Percentiles rank a stretch among this genome's conserved stretches.
These are phyloP conservation scores for Gasterosteus nipponicus DNA, from an alignment of 2,113 vertebrate genomes.

Conservation along the genomic window DNA sequence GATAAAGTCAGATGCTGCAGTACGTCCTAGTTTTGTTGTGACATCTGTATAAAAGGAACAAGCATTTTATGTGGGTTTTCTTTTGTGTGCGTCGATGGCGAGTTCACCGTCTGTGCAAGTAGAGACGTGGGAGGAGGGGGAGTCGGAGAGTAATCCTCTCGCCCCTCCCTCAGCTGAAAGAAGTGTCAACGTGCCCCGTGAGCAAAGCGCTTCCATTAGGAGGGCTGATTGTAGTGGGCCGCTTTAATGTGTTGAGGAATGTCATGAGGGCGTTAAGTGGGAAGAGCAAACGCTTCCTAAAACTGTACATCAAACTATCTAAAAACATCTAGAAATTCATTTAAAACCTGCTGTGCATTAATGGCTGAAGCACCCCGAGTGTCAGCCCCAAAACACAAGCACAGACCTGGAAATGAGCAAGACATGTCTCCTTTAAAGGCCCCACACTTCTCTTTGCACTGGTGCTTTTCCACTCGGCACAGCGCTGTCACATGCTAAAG, in stretches of 20 bases:
- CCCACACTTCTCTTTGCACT: neutral
- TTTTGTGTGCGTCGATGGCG: neutral
- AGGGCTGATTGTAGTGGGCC: constrained; percentile 16
- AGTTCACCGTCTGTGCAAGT: neutral
- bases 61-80: neutral
- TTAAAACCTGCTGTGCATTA: neutral
- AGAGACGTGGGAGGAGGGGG: neutral
- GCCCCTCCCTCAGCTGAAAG: constrained; percentile 5
- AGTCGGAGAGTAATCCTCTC: neutral
- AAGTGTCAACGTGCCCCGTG: constrained; percentile 4
- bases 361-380: neutral
- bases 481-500: neutral
- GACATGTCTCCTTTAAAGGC: neutral
- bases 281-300: neutral
- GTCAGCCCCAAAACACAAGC: neutral
- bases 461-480: neutral
- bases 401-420: neutral
- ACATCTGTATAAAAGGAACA: neutral
- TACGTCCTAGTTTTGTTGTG: neutral
- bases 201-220: constrained; percentile 17
- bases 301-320: neutral
- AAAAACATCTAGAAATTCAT: neutral
- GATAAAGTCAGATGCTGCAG: constrained; percentile 4
- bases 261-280: neutral
- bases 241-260: constrained; percentile 32